phyloP scores from a whole-genome alignment of 2,888 invertebrate species.

The Podabrus alpinus region DNA sequence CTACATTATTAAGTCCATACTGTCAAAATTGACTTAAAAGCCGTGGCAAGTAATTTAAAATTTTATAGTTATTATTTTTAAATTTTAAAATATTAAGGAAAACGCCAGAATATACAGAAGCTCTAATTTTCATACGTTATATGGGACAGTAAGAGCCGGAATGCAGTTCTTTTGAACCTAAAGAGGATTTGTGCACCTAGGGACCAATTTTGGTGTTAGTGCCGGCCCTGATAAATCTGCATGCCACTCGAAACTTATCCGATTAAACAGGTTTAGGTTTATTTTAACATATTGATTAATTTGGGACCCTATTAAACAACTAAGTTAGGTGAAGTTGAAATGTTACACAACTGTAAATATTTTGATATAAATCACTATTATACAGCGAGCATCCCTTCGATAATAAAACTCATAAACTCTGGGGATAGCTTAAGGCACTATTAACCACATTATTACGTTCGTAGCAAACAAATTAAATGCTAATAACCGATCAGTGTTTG shows the following conservation, averaged over 20 bases:
- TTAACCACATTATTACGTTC: slow-evolving; percentile 34
- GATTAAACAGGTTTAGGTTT: not conserved
- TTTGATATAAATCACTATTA: slow-evolving; percentile 30
- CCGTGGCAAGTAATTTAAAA: no score
- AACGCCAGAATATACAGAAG: no score
- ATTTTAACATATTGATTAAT: not conserved
- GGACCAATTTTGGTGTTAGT: not conserved
- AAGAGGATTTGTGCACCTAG: not conserved
- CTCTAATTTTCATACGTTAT: no score
- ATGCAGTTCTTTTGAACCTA: no score
- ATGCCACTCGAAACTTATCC: not conserved
- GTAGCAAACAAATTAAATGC: slow-evolving; percentile 34
- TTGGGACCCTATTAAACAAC: not conserved
- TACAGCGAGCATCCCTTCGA: slow-evolving; percentile 14
- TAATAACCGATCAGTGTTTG: slow-evolving; percentile 23
- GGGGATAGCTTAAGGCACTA: slow-evolving; percentile 22
- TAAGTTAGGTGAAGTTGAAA: not conserved
- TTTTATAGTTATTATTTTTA: no score
- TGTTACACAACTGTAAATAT: slow-evolving; percentile 5
- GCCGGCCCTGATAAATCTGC: not conserved
- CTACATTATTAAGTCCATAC: no score
- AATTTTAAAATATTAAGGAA: no score
- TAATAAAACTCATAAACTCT: slow-evolving; percentile 25
- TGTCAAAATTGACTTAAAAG: no score
- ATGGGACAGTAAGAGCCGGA: no score